These are phyloP conservation scores for Micrasema longulum DNA, from an alignment of 1,140 invertebrate genomes.

Conservation along the genomic window DNA sequence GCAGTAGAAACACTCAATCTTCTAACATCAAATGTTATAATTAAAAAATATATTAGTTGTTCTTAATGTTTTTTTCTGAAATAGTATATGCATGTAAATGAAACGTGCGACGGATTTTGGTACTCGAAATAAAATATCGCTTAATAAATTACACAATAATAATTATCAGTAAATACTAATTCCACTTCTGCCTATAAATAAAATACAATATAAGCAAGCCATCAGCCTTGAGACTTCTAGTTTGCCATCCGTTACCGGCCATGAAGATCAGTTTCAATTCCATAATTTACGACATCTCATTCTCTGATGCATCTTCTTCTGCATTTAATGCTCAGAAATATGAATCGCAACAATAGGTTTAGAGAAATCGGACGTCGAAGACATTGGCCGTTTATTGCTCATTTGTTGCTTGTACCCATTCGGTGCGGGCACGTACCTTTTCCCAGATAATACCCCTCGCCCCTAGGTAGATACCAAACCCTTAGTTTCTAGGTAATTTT, in stretches of 20 bases:
- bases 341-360: slow-evolving; percentile 7
- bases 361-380: slow-evolving; percentile 31
- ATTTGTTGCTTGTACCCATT: slow-evolving; percentile 25
- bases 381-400: slow-evolving; percentile 39
- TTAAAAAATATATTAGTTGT: no score
- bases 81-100: no score
- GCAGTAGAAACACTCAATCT: no score
- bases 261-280: slow-evolving; percentile 23
- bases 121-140: no score
- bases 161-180: no score
- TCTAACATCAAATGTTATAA: no score
- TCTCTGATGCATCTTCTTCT: slow-evolving; percentile 20
- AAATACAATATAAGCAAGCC: no score
- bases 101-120: no score
- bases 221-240: no score
- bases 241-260: neutral
- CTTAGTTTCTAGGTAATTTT: slow-evolving; percentile 41
- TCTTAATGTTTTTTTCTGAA: no score
- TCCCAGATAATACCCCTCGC: neutral
- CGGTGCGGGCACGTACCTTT: slow-evolving; percentile 28
- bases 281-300: slow-evolving; percentile 35
- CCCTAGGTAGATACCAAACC: slow-evolving; percentile 26
- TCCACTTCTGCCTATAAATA: no score
- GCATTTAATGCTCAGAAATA: slow-evolving; percentile 30
- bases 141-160: no score